A percentile compares a stretch with the other conserved stretches of the same genome.
phyloP scores from a whole-genome alignment of 35 echinoderm and acorn worm genomes.

The Ptychodera flava region DNA sequence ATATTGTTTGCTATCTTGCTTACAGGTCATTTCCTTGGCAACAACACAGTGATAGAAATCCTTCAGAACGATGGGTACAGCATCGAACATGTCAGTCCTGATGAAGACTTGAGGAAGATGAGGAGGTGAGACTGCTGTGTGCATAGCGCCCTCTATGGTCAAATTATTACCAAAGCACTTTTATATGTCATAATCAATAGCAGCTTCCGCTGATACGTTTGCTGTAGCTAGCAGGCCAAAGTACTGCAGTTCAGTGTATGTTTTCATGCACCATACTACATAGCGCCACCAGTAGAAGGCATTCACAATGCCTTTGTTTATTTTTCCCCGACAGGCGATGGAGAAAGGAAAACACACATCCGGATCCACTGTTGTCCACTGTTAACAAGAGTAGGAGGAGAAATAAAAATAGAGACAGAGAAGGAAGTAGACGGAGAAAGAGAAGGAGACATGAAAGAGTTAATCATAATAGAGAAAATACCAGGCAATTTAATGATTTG shows the following conservation, averaged over 20 bases:
- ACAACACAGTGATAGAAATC: neutral
- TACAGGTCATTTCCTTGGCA: neutral
- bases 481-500: neutral
- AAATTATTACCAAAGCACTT: too few species aligned
- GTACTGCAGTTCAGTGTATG: too few species aligned
- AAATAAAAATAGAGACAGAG: neutral
- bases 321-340: neutral
- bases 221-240: too few species aligned
- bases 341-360: neutral
- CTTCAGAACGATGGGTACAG: neutral
- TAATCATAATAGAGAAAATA: neutral
- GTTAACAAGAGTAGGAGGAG: neutral
- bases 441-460: neutral
- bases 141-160: too few species aligned
- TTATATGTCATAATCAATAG: too few species aligned
- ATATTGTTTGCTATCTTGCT: too few species aligned
- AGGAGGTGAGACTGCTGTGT: too few species aligned
- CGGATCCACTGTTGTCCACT: neutral
- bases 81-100: neutral
- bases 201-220: too few species aligned
- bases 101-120: neutral
- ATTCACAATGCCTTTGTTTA: too few species aligned
- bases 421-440: neutral
- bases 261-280: too few species aligned
- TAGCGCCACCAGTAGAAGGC: too few species aligned